Evolutionary conservation across 2,888 invertebrate species (phyloP), one percentile per base, ranked within the genome.

Genomic region (Thymelicus sylvestris): DNA sequence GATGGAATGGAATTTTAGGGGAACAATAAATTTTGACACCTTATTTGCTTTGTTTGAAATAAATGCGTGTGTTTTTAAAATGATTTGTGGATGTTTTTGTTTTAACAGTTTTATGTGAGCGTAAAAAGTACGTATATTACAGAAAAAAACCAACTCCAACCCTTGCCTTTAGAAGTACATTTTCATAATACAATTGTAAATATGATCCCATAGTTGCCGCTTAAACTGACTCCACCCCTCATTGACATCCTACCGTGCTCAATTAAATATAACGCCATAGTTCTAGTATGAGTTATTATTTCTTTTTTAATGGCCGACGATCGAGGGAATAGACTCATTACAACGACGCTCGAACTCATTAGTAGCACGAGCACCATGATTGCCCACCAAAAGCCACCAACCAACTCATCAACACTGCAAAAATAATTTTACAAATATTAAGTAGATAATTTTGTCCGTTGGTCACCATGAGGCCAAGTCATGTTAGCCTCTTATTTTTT

Each of bases 11-110:
- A 85, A 87, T 86, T 87, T 87, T 83, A 76, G 83, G 82, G 86
- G 86, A 81, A 86, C 84, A 83, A 89, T 91, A 89, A 90, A 91
- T 88, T 89, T 80, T 89, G 85, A 89, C 90, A 90, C 87, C 86
- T 88, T 79, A 77, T 79, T 78, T 77, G 75, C 74, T 78, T 76
- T 74, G 73, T 73, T 67, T 74, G 75, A 75, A 77, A 76, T 74
- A 76, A 77, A 77, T 62, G 44, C 63, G 63, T 47, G 73, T 67
- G 72, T 76, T 76, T 77, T 73, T 59, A 74, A 67, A 61, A 76
- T 77, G 77, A 79, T 80, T 78, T 77, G 77, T 77, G 72, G 19
- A 69, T 57, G 71, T 73, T 76, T 70, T 79, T 78, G 72, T 78
- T 75, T 75, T 74, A 59, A 67, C 44, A 15, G 31, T 15, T 52